Evolutionary conservation across 1,140 invertebrate genomes (phyloP), one percentile per base, ranked within the genome.

Genomic region (Halesus radiatus): DNA sequence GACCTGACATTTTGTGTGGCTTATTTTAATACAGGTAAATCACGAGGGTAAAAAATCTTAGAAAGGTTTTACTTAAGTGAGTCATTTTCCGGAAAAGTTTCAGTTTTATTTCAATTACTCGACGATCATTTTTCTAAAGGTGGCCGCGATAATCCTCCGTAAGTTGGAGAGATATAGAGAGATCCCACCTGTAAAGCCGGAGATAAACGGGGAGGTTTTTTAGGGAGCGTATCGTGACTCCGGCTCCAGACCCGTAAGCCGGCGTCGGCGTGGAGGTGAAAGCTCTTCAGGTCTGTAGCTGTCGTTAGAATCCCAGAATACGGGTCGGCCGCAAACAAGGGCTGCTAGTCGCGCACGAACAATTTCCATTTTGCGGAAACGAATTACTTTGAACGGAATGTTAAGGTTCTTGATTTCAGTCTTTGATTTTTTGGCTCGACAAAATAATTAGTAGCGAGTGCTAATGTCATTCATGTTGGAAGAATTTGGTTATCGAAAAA

Each of bases 71-170:
- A 7, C 16, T 74, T 18, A 23, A 22, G 60, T 45, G 56, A 23
- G 8, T 23, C 23, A 66, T 37, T 66, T 26, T 66, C 62, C 29
- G 22, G n/a, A 66, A 66, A 66, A 66, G 8, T 29, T 66, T 29
- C 62, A 66, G 79, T 64, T 80, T 76, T 80, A 80, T 80, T 80
- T 80, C 79, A 80, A 80, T 80, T 80, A 80, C 72, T 45, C 16
- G 8, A 45, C 16, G 45, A 26, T 32, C 68, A 73, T 45, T 80
- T 62, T 66, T 23, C 50, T 23, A 22, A 26, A 68, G 45, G 76
- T 70, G 53, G 13, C 54, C 3, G 29, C 60, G 45, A 66, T 80
- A 80, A 80, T 80, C 79, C 75, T 22, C n/a, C 23, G 52, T 18
- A 75, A 32, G 20, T 45, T 62, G 37, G 20, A 62, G 80, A 73